Evolutionary conservation across 2,888 invertebrate species (phyloP), one percentile per base, ranked within the genome.

Genomic region (Nineta flava): DNA sequence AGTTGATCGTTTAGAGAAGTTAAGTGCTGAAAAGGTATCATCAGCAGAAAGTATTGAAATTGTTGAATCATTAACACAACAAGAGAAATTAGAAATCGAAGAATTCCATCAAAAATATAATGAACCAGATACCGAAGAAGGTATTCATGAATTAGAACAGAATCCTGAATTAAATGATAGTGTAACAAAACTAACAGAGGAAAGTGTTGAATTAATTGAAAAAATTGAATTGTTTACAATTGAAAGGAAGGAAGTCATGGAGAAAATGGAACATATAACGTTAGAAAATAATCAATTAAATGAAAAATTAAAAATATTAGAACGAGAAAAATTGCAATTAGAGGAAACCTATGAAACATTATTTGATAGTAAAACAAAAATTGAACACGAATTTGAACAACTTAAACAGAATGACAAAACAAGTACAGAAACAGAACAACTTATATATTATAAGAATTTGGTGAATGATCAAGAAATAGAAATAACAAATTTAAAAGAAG

Each of bases 21-120:
- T 84, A 5, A 83, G 79, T 59, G 73, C 76, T 15, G 78, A 78
- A 61, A 82, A 83, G 60, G 81, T 81, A 2, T 83, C 82, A 48
- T 83, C 83, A 1, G 82, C 81, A 3, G 83, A 83, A 64, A 83
- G 83, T 46, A 83, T 83, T 48, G 83, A 83, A 67, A 82, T 83
- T 52, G 82, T 83, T 1, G 83, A 83, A 60, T 71, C 78, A 12
- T 67, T 83, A 52, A 81, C 81, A 15, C 78, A 79, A 52, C 81
- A 81, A 65, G 81, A 81, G 62, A 80, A 79, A 59, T 60, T 81
- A 43, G 81, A 82, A 62, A 67, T 81, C 47, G 81, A 80, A 61
- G 77, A 77, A 55, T 81, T 78, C 57, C 78, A 79, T 55, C 77
- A 79, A 60, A 65, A 64, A 48, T 45, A 35, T 45, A 16, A 32